Base-by-base conservation (phyloP, 2,113 vertebrate genomes). In the Trogon melanurus region DNA sequence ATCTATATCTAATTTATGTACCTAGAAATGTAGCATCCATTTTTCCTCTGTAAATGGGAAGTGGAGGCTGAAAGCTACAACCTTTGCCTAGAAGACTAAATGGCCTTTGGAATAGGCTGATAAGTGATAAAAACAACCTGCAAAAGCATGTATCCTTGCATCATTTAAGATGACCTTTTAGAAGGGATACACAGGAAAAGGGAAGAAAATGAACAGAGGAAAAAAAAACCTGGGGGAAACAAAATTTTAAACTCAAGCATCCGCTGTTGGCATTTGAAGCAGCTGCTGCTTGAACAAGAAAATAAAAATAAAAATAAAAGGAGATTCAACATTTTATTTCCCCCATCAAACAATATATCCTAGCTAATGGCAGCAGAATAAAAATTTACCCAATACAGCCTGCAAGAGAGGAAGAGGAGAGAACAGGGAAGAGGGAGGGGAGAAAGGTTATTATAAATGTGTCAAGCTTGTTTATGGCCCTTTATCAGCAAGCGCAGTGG, bases 401-500 rank as follows among this genome's bases (percentile, higher is more conserved):
- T 80, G 82, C 47, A 95, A 91, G 69, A 94, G 92, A 95, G 85
- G 95, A 97, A 95, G 64, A 84, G 93, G 91, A 93, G 89, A 97
- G 91, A 94, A 61, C 48, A 66, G 78, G 82, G 81, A 82, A 93
- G 79, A 73, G 80, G 72, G 91, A 95, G 89, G 95, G 94, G 88
- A 94, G 94, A 96, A 98, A 97, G 97, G 97, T 98, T 97, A 98
- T 98, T 98, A 98, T 97, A 96, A 97, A 97, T 91, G 95, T 97
- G 97, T 97, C 98, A 95, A 81, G 93, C 80, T 97, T 95, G 97
- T 98, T 98, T 98, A 98, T 93, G 93, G 96, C 83, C 91, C 87
- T 90, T 95, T 92, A 96, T 95, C 90, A 84, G 95, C 80, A 72
- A 87, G 94, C 14, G 3, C 58, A 91, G 91, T 34, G n/a, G 27